Percentiles rank a stretch among this genome's conserved stretches.
These are phyloP conservation scores for Stenodema calcarata DNA, from an alignment of 2,888 invertebrate species.

Conservation along the genomic window DNA sequence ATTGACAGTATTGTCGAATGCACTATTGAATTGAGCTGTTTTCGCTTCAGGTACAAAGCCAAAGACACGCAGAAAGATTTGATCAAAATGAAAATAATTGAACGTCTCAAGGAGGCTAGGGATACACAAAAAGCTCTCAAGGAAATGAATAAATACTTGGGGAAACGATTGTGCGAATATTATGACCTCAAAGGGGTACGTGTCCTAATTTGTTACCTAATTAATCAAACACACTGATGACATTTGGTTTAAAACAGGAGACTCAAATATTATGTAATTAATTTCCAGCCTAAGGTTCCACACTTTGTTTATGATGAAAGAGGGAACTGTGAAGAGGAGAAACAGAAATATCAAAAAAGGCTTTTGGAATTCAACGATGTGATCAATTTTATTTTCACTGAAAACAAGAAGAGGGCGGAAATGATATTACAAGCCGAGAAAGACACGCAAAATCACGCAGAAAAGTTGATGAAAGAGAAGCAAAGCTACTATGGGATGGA, in stretches of 20 bases:
- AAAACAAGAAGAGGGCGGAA: conserved; percentile 28
- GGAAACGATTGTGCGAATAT: conserved; percentile 13
- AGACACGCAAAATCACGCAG: neutral
- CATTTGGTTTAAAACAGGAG: too few relatives aligned
- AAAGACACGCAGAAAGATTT: conserved; percentile 21
- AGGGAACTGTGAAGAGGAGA: conserved; percentile 6
- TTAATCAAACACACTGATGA: neutral
- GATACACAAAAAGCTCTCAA: conserved; percentile 28
- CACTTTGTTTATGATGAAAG: conserved; percentile 5
- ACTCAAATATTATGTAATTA: neutral
- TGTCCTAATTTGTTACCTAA: neutral
- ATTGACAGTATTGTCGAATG: too few relatives aligned
- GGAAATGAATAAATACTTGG: conserved; percentile 26
- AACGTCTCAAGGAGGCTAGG: neutral
- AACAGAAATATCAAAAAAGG: conserved; percentile 26
- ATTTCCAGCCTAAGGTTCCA: conserved; percentile 14
- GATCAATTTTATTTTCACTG: conserved; percentile 30
- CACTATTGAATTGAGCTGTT: neutral
- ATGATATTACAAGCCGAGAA: neutral
- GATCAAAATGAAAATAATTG: neutral
- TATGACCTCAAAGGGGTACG: conserved; percentile 35
- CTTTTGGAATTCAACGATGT: conserved; percentile 39
- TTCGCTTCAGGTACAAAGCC: neutral
- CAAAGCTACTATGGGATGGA: conserved; percentile 18
- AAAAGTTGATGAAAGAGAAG: conserved; percentile 18